These are phyloP conservation scores for Hexactinellida sp. DNA, from an alignment of 37 sponge, comb jelly and placozoan genomes.

Conservation along the genomic window DNA sequence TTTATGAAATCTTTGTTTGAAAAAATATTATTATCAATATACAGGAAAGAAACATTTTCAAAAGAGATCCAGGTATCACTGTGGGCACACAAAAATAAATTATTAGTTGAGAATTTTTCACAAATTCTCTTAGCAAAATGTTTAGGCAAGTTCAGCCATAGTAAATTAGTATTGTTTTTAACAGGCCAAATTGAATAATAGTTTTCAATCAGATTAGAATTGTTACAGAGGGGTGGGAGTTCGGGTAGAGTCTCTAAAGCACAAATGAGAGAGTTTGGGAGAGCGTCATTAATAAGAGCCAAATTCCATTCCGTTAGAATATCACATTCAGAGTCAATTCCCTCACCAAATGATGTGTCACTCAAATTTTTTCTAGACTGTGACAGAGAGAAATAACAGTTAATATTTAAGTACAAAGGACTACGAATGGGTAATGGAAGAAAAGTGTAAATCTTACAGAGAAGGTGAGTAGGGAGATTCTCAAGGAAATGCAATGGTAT, in stretches of 20 bases:
- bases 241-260: neutral
- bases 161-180: neutral
- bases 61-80: neutral
- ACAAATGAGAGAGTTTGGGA: neutral
- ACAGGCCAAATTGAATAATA: conserved; percentile 11
- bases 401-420: neutral
- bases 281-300: neutral
- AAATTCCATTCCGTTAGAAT: neutral
- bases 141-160: neutral
- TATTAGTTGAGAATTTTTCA: neutral
- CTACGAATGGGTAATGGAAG: neutral
- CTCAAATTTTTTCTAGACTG: neutral
- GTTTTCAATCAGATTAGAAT: neutral
- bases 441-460: neutral
- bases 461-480: neutral
- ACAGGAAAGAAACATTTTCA: neutral
- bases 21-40: neutral
- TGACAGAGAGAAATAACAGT: neutral
- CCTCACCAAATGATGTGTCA: neutral
- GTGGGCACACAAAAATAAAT: neutral
- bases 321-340: neutral
- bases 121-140: neutral
- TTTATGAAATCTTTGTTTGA: neutral
- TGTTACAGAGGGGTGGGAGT: neutral
- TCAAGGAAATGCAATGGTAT: neutral